Evolutionary conservation across 2,113 vertebrate genomes (phyloP).

Genomic region (Prunella himalayana): DNA sequence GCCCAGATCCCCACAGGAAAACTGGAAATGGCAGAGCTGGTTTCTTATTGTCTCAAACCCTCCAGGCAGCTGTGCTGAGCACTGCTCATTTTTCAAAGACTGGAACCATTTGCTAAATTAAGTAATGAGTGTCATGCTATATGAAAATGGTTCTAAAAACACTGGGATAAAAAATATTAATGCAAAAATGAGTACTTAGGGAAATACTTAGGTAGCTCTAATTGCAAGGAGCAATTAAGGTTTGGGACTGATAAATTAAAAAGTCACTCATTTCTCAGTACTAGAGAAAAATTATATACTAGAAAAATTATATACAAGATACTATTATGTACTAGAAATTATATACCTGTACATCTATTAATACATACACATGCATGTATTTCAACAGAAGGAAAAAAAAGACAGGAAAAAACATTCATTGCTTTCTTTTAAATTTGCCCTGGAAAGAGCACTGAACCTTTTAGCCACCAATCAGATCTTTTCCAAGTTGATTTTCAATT

Average conservation of each 20-base stretch:
- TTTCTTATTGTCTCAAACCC: fast-evolving
- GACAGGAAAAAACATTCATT: not conserved
- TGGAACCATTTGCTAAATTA: not conserved
- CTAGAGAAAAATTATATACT: not conserved
- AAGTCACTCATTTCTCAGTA: not conserved
- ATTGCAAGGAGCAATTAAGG: not conserved
- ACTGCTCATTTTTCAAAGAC: not conserved
- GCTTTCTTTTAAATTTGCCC: not conserved
- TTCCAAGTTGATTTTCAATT: not conserved
- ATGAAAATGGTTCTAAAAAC: not conserved
- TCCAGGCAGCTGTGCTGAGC: not conserved
- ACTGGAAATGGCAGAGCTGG: not conserved
- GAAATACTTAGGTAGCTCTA: not conserved
- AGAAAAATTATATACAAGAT: too few relatives aligned
- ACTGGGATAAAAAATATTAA: not conserved
- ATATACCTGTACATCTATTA: not conserved
- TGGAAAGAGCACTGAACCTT: not conserved
- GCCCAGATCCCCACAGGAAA: fast-evolving
- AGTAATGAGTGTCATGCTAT: not conserved
- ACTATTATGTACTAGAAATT: not conserved
- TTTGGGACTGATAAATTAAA: not conserved
- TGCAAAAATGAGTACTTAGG: not conserved
- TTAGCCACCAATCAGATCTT: not conserved
- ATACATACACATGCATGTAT: not conserved
- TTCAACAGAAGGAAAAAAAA: not conserved